Conservation (phyloP, 1,140 invertebrate species). For the Achroia grisella region DNA sequence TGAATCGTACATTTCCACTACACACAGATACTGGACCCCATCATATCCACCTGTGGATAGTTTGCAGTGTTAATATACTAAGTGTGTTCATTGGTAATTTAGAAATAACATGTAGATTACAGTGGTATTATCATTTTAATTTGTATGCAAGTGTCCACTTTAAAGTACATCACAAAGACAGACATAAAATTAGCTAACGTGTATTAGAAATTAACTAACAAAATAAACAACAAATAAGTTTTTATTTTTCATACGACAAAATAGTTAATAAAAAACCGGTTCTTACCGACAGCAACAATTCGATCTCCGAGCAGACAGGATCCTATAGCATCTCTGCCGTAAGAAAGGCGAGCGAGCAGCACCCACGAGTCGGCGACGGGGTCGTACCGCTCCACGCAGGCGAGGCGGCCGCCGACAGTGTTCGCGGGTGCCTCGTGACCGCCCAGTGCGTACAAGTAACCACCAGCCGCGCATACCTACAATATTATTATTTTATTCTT, state of each 20-base stretch:
- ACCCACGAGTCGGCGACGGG: constrained; percentile 90
- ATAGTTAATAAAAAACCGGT: constrained; percentile 3
- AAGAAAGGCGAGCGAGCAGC: constrained; percentile 89
- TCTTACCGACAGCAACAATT: constrained; percentile 88
- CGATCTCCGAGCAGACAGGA: constrained; percentile 92
- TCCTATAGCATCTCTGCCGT: constrained; percentile 92
- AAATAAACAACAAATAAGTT: too few species aligned
- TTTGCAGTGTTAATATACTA: not conserved
- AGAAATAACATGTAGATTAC: too few species aligned
- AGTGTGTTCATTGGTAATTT: too few species aligned
- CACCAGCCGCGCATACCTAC: constrained; percentile 84
- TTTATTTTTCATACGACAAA: too few species aligned
- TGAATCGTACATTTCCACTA: constrained; percentile 95
- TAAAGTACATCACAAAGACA: too few species aligned
- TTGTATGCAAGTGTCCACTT: too few species aligned
- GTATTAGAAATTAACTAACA: too few species aligned
- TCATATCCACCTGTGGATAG: constrained; percentile 84
- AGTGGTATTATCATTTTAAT: too few species aligned
- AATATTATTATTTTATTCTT: too few species aligned
- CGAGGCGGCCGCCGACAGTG: constrained; percentile 88
- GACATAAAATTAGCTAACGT: too few species aligned
- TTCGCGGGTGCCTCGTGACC: constrained; percentile 93
- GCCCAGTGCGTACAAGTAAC: constrained; percentile 89
- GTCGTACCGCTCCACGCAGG: constrained; percentile 93
- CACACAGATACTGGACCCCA: constrained; percentile 92